These are phyloP conservation scores for Apocheima hispidaria DNA, from an alignment of 2,888 invertebrate species.

Conservation along the genomic window DNA sequence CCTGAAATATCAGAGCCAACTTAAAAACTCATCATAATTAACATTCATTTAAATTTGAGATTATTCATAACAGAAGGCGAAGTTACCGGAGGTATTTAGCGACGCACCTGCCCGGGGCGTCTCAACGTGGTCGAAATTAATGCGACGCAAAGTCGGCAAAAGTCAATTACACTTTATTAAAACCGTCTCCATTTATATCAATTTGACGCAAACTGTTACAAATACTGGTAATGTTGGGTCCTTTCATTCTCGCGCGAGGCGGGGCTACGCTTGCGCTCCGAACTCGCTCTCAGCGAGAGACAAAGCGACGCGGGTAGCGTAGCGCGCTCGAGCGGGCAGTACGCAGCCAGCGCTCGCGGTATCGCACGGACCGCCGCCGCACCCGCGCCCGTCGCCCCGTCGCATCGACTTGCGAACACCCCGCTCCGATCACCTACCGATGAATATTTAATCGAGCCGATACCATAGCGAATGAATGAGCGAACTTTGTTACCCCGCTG, in stretches of 20 bases:
- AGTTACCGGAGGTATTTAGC: constrained; percentile 80
- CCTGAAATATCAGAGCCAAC: constrained; percentile 62
- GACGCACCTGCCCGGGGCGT: constrained; percentile 83
- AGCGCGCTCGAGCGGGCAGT: constrained; percentile 56
- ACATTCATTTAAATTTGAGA: constrained; percentile 82
- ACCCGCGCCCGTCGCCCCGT: constrained; percentile 45
- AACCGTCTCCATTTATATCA: constrained; percentile 86
- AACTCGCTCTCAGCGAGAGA: constrained; percentile 50
- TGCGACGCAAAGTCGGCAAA: constrained; percentile 85
- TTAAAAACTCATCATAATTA: constrained; percentile 81
- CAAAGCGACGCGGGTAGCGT: constrained; percentile 62
- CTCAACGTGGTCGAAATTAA: constrained; percentile 85
- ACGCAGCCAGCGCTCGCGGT: constrained; percentile 64
- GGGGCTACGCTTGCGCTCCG: constrained; percentile 83
- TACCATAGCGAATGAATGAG: constrained; percentile 76
- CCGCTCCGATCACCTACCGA: constrained; percentile 69
- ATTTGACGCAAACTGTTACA: constrained; percentile 87
- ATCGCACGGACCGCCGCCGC: constrained; percentile 52
- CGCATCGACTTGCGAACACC: constrained; percentile 57
- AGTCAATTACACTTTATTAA: constrained; percentile 87
- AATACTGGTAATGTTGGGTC: constrained; percentile 86
- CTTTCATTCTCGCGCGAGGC: constrained; percentile 82
- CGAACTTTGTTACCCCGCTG: constrained; percentile 65
- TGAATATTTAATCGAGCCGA: constrained; percentile 80
- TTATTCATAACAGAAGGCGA: constrained; percentile 79